These are phyloP conservation scores for Megaustenia siamemsis DNA, from an alignment of 2,888 invertebrate species.

Conservation along the genomic window DNA sequence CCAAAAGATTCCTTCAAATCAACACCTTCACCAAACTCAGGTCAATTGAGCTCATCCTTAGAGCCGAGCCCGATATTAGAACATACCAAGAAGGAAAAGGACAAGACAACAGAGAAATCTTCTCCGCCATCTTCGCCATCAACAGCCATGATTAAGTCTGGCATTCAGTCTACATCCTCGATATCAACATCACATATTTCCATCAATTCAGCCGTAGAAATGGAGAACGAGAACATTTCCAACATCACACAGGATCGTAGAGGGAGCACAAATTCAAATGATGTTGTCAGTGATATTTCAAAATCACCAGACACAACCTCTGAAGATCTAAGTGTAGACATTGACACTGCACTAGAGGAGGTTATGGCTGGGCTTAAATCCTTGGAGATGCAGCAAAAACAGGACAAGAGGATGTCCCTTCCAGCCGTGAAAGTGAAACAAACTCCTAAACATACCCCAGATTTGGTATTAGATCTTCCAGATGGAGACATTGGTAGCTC, in stretches of 20 bases:
- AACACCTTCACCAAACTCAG: slow-evolving; percentile 4
- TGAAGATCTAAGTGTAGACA: slow-evolving; percentile 64
- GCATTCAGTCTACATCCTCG: slow-evolving; percentile 34
- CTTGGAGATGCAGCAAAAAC: slow-evolving; percentile 76
- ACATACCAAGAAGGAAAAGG: background rate
- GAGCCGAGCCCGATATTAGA: slow-evolving; percentile 36
- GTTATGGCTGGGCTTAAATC: slow-evolving; percentile 79
- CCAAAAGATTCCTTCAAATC: slow-evolving; percentile 19
- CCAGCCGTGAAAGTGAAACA: slow-evolving; percentile 71
- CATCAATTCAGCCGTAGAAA: slow-evolving; percentile 3
- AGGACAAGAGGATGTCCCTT: slow-evolving; percentile 73
- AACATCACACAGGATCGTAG: background rate
- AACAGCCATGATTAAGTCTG: slow-evolving; percentile 36
- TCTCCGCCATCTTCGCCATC: slow-evolving; percentile 36
- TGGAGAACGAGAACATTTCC: background rate
- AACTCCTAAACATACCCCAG: slow-evolving; percentile 78
- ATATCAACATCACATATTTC: slow-evolving; percentile 23
- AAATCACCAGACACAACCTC: slow-evolving; percentile 39
- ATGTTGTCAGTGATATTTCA: background rate
- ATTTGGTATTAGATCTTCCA: slow-evolving; percentile 79
- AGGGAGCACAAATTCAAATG: background rate
- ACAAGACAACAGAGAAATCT: background rate
- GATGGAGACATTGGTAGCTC: slow-evolving; percentile 71
- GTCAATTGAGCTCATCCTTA: slow-evolving; percentile 44
- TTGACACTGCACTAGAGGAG: slow-evolving; percentile 79